Conservation (phyloP, 2,888 invertebrate genomes). For the Tinea trinotella region DNA sequence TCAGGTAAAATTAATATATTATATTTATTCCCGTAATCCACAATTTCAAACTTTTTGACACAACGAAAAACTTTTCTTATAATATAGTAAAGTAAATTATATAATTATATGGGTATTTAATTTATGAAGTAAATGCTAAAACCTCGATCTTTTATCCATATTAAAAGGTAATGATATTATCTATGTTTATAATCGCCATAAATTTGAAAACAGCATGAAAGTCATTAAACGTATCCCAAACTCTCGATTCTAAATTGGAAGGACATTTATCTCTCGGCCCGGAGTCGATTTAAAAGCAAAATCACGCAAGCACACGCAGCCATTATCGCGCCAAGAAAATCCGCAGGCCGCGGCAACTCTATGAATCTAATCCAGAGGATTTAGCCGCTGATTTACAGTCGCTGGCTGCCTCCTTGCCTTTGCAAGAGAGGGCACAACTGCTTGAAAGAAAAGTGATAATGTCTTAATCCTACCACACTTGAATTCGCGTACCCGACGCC, state of each 20-base stretch:
- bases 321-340: slow-evolving; percentile 63
- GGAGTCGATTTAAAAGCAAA: slow-evolving; percentile 70
- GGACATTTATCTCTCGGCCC: slow-evolving; percentile 60
- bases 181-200: slow-evolving; percentile 2
- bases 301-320: slow-evolving; percentile 68
- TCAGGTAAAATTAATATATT: background rate
- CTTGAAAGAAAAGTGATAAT: slow-evolving; percentile 78
- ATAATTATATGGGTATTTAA: background rate
- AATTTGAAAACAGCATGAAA: slow-evolving; percentile 31
- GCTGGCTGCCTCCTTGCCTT: slow-evolving; percentile 30
- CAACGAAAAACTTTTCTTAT: background rate
- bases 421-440: slow-evolving; percentile 59
- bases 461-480: slow-evolving; percentile 76
- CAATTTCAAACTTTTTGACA: background rate
- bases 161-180: background rate
- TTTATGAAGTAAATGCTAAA: background rate
- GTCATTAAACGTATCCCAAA: slow-evolving; percentile 46
- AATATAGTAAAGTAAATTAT: too few species aligned
- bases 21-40: background rate
- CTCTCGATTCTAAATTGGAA: slow-evolving; percentile 53
- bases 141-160: background rate
- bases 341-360: slow-evolving; percentile 68
- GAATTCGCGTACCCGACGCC: slow-evolving; percentile 43
- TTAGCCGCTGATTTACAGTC: slow-evolving; percentile 72
- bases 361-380: slow-evolving; percentile 73